phyloP scores from a whole-genome alignment of 23 tunicate species.

The Botrylloides violaceus region DNA sequence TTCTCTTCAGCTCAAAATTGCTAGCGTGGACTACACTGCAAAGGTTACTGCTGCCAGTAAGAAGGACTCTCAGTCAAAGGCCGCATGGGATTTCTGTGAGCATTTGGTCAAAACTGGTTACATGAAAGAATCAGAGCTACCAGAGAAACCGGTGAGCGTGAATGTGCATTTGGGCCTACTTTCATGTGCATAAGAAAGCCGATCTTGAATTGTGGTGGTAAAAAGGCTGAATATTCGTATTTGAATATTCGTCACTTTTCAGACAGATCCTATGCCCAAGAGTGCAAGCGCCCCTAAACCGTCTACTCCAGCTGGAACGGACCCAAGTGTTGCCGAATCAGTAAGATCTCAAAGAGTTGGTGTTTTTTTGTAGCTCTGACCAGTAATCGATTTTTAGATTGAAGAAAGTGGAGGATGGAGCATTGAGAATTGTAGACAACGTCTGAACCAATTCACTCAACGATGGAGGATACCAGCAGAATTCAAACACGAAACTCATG shows the following conservation, averaged over 20 bases:
- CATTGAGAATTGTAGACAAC: slow-evolving; percentile 58
- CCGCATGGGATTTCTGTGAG: slow-evolving; percentile 95
- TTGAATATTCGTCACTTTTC: not conserved
- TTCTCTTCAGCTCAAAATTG: slow-evolving; percentile 37
- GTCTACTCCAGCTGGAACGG: slow-evolving; percentile 7
- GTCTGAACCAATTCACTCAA: slow-evolving; percentile 87
- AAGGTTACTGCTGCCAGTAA: slow-evolving; percentile 60
- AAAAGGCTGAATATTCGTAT: too few species aligned
- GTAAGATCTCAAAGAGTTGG: too few species aligned
- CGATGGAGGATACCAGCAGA: slow-evolving; percentile 51
- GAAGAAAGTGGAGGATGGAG: slow-evolving; percentile 90
- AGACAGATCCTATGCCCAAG: slow-evolving; percentile 17
- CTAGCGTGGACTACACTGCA: slow-evolving; percentile 64
- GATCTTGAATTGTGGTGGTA: too few species aligned
- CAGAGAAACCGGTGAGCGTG: slow-evolving; percentile 53
- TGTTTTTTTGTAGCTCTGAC: too few species aligned
- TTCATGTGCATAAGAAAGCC: too few species aligned
- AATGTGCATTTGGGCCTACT: too few species aligned
- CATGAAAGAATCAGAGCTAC: slow-evolving; percentile 77
- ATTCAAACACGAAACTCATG: slow-evolving; percentile 62
- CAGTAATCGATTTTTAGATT: slow-evolving; percentile 37
- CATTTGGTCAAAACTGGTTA: slow-evolving; percentile 65
- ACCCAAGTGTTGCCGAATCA: not conserved
- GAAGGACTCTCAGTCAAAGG: slow-evolving; percentile 88
- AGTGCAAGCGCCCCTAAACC: not conserved